phyloP scores from a whole-genome alignment of 2,888 invertebrate species.

The Erebia palarica region DNA sequence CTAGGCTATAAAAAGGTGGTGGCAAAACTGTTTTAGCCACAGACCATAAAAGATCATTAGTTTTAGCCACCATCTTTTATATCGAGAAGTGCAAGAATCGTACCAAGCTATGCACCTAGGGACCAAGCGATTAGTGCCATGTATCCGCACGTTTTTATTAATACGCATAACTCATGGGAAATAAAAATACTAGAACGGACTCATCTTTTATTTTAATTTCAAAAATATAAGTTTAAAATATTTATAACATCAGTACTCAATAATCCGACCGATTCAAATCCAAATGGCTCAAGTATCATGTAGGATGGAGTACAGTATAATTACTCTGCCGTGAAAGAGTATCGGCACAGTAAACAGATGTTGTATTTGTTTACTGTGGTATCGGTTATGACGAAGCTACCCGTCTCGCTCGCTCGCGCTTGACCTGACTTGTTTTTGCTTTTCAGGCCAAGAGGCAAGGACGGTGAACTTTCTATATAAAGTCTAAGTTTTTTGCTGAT shows the following conservation, averaged over 20 bases:
- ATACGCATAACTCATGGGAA: no score
- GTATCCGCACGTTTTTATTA: no score
- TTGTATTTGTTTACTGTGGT: no score
- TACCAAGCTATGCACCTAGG: no score
- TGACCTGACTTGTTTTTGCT: conserved; percentile 44
- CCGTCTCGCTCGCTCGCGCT: conserved; percentile 37
- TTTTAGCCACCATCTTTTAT: no score
- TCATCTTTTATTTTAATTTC: neutral
- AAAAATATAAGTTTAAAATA: neutral
- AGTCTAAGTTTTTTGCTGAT: conserved; percentile 26
- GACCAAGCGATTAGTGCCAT: no score
- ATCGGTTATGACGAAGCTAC: conserved; percentile 35
- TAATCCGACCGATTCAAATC: conserved; percentile 32
- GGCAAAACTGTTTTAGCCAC: no score
- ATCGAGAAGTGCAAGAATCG: no score
- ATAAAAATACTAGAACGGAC: no score
- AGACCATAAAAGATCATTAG: no score
- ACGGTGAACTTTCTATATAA: conserved; percentile 35
- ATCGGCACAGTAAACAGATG: no score
- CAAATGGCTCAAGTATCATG: conserved; percentile 34
- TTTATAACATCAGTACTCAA: neutral
- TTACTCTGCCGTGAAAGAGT: conserved; percentile 38
- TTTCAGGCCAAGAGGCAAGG: conserved; percentile 41
- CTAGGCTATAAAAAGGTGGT: no score
- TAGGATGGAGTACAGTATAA: conserved; percentile 35